Conservation (phyloP, 2,113 vertebrate genomes). For the Meleagris gallopavo region DNA sequence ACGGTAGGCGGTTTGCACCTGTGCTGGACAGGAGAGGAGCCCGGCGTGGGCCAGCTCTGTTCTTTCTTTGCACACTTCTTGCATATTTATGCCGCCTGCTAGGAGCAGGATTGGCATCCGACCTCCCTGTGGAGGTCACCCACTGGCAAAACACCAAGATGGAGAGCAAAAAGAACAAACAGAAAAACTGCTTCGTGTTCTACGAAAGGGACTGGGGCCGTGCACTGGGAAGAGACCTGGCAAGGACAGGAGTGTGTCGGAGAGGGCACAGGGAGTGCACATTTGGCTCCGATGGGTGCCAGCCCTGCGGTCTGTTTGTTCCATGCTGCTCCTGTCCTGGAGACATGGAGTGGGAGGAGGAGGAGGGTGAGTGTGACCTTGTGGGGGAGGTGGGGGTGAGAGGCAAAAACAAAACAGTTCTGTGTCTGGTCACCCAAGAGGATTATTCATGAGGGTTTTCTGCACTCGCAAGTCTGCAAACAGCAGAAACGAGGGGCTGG, state of each 20-base stretch:
- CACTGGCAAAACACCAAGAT: neutral
- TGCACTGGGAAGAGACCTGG: neutral
- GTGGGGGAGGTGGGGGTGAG: neutral
- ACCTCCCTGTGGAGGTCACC: neutral
- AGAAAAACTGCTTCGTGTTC: neutral
- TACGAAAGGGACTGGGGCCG: neutral
- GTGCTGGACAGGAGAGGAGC: constrained; percentile 1
- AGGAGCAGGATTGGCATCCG: neutral
- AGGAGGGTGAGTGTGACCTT: neutral
- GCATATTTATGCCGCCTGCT: neutral
- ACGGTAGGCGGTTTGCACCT: constrained; percentile 6
- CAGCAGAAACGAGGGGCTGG: neutral
- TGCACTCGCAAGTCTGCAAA: neutral
- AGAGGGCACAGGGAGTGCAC: neutral
- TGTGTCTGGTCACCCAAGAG: neutral
- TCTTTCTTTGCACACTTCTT: neutral
- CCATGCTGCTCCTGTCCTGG: neutral
- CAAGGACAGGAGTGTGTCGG: neutral
- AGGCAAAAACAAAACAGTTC: neutral
- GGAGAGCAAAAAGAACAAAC: neutral
- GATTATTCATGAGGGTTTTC: neutral
- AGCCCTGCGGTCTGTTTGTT: neutral
- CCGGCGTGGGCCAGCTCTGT: neutral
- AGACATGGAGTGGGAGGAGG: neutral
- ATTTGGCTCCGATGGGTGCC: neutral